Conservation (phyloP, 2,888 invertebrate genomes). For the Cephus pygmeus region DNA sequence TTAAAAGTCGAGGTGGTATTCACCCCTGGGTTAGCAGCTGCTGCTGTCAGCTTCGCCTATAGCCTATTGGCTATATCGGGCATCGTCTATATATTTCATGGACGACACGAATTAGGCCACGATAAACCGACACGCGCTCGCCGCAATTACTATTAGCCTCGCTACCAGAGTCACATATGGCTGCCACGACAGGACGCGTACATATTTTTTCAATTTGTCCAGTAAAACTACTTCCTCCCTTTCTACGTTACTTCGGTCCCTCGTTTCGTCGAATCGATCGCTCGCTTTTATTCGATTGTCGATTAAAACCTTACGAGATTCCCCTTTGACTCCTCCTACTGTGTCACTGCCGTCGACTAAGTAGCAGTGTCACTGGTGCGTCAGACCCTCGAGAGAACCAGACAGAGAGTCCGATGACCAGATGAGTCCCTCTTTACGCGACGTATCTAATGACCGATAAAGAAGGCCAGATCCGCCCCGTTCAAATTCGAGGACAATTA, state of each 20-base stretch:
- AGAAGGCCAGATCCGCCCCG: background rate
- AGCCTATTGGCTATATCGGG: background rate
- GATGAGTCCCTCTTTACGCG: background rate
- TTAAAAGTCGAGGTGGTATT: background rate
- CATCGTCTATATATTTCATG: slow-evolving; percentile 34
- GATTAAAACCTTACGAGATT: background rate
- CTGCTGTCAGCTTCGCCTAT: background rate
- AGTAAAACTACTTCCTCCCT: background rate
- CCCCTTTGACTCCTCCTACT: background rate
- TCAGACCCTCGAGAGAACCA: background rate
- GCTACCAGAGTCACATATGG: slow-evolving; percentile 60
- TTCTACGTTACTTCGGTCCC: background rate
- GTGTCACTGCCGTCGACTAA: background rate
- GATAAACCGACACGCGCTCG: slow-evolving; percentile 53
- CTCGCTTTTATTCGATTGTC: background rate
- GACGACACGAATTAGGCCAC: slow-evolving; percentile 54
- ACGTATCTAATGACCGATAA: slow-evolving; percentile 1
- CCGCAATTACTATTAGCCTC: slow-evolving; percentile 61
- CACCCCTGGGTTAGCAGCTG: background rate
- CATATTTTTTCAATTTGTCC: background rate
- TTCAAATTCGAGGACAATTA: slow-evolving; percentile 2
- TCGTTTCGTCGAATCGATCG: background rate
- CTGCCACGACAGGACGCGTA: slow-evolving; percentile 15
- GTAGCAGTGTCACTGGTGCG: background rate
- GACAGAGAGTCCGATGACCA: background rate